These are phyloP conservation scores for Mus caroli DNA, from an alignment of 2,797 vertebrate genomes.

Conservation along the genomic window DNA sequence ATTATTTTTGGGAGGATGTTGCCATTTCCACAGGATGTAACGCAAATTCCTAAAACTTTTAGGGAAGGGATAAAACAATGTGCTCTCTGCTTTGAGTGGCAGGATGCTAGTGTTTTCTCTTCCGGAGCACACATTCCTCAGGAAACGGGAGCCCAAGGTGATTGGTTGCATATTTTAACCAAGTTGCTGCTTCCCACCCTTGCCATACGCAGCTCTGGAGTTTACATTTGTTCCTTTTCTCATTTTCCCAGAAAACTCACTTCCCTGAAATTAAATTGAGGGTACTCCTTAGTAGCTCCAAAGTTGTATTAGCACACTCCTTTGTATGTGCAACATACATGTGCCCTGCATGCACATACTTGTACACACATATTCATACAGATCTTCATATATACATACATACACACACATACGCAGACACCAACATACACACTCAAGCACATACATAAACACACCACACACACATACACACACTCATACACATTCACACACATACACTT, in stretches of 20 bases:
- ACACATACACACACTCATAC: neutral
- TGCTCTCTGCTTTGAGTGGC: constrained; percentile 70
- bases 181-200: constrained; percentile 2
- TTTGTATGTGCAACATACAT: neutral
- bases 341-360: neutral
- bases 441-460: neutral
- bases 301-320: neutral
- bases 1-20: constrained; percentile 69
- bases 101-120: constrained; percentile 75
- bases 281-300: neutral
- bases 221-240: constrained; percentile 55
- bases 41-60: constrained; percentile 76
- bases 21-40: constrained; percentile 80
- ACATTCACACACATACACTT: neutral
- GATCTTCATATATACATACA: neutral
- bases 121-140: constrained; percentile 68
- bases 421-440: neutral
- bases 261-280: constrained; percentile 50
- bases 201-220: neutral
- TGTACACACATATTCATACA: neutral
- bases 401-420: neutral
- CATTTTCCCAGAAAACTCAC: constrained; percentile 68
- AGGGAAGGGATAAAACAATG: constrained; percentile 71
- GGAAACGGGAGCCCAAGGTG: constrained; percentile 58
- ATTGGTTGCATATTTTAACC: constrained; percentile 59